Evolutionary conservation across 1,140 invertebrate species (phyloP).

Genomic region (Heliothis virescens): DNA sequence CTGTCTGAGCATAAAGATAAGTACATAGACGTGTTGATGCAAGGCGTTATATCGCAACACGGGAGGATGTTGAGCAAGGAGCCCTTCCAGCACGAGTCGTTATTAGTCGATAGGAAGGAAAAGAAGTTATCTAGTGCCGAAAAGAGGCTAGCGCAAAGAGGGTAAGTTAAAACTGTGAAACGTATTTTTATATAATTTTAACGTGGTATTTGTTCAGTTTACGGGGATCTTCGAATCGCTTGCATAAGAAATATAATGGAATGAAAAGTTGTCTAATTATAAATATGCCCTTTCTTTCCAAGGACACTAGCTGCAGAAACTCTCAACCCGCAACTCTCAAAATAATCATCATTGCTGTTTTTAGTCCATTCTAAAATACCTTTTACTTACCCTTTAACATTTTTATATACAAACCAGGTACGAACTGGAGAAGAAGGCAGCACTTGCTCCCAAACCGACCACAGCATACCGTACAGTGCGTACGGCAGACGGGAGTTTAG

Average conservation of each 20-base stretch:
- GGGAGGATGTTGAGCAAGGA: conserved; percentile 92
- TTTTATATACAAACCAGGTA: conserved; percentile 85
- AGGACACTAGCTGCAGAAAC: too few species aligned
- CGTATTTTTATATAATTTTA: too few species aligned
- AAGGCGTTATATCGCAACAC: conserved; percentile 89
- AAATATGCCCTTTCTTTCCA: too few species aligned
- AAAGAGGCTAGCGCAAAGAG: conserved; percentile 96
- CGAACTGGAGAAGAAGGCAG: conserved; percentile 97
- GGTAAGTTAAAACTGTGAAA: conserved; percentile 82
- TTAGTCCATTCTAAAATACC: too few species aligned
- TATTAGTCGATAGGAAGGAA: conserved; percentile 98
- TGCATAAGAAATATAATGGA: too few species aligned
- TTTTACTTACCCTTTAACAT: background rate
- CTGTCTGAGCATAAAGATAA: conserved; percentile 90
- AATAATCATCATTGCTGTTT: too few species aligned
- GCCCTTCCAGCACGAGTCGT: conserved; percentile 98
- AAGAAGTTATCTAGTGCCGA: conserved; percentile 98
- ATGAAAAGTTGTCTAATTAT: too few species aligned
- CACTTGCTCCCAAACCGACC: conserved; percentile 86
- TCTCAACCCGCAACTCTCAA: too few species aligned
- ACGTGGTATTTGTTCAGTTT: too few species aligned
- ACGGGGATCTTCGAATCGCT: too few species aligned
- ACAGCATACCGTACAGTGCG: conserved; percentile 86
- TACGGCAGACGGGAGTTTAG: conserved; percentile 87
- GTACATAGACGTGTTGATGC: conserved; percentile 94